phyloP scores from a whole-genome alignment of 2,797 vertebrate genomes.

The Oryzias dopingdopingensis region DNA sequence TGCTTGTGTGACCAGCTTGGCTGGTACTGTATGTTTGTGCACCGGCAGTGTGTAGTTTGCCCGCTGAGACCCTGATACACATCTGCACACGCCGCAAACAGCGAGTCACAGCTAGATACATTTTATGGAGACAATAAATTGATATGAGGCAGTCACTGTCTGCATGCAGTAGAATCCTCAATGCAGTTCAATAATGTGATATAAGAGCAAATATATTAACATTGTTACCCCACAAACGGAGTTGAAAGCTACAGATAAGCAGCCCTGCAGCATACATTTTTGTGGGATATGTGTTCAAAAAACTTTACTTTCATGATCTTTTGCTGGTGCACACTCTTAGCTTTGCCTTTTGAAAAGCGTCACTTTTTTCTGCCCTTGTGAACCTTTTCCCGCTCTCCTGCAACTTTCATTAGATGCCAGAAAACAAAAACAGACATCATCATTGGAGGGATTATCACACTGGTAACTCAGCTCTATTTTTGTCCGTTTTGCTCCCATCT shows the following conservation, averaged over 20 bases:
- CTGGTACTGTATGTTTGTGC: constrained; percentile 30
- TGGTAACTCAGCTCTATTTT: constrained; percentile 23
- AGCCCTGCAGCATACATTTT: not conserved
- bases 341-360: constrained; percentile 13
- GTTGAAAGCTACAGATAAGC: constrained; percentile 1
- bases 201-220: constrained; percentile 11
- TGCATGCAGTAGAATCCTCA: constrained; percentile 26
- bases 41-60: constrained; percentile 19
- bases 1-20: constrained; percentile 49
- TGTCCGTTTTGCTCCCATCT: constrained; percentile 31
- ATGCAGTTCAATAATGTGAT: constrained; percentile 23
- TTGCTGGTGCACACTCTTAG: constrained; percentile 2
- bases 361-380: constrained; percentile 10
- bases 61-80: constrained; percentile 31
- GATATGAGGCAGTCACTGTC: constrained; percentile 10
- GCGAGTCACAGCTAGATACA: constrained; percentile 24
- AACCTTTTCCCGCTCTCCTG: constrained; percentile 22
- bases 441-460: constrained; percentile 18
- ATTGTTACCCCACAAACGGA: constrained; percentile 13
- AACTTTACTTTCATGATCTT: not conserved
- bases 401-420: constrained; percentile 20
- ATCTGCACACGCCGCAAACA: constrained; percentile 34
- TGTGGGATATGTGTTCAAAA: not conserved
- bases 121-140: constrained; percentile 38
- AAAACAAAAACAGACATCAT: constrained; percentile 19